Evolutionary conservation across 2,888 invertebrate species (phyloP), one percentile per base, ranked within the genome.

Genomic region (Myopa testacea): DNA sequence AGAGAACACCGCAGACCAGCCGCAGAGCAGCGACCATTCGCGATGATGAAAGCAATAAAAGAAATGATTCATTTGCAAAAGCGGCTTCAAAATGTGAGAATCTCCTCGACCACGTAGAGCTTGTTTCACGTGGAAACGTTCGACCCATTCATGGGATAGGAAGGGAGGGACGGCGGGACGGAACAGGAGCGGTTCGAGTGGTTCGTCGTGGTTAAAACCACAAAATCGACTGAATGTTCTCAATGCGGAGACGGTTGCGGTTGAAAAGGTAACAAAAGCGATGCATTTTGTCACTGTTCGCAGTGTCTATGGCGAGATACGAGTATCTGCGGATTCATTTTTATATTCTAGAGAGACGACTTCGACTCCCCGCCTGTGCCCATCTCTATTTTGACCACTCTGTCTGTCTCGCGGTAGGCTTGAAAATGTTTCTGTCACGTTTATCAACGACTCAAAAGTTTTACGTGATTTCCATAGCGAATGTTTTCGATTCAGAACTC

Each of bases 31-130:
- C 45, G 45, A 45, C 45, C 45, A 45, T 45, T 45, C 10, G 10
- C 45, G 45, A 45, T 73, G 73, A 60, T 73, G 73, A 73, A 73
- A 73, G 60, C 62, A 60, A 73, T 73, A 45, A 73, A 70, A 73
- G 73, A 73, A 73, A 73, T 73, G 62, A 60, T 60, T 62, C 73
- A 73, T 62, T 65, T 60, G 58, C 40, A 19, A 40, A 58, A 72
- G 60, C 40, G 60, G 60, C 60, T 60, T 58, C 38, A 40, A 38
- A 62, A 72, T 52, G 55, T 60, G 72, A 58, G 45, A 62, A 58
- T 40, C 62, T 58, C 19, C 40, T 16, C 37, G 58, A 45, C 60
- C 73, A 73, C 16, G 38, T 60, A 65, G 65, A 8, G 34, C 38
- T 55, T 45, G 45, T 45, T 40, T 45, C 10, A 45, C 45, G 45